A percentile compares a stretch with the other conserved stretches of the same genome.
These are phyloP conservation scores for Willisornis vidua DNA, from an alignment of 2,113 vertebrate species.

Conservation along the genomic window DNA sequence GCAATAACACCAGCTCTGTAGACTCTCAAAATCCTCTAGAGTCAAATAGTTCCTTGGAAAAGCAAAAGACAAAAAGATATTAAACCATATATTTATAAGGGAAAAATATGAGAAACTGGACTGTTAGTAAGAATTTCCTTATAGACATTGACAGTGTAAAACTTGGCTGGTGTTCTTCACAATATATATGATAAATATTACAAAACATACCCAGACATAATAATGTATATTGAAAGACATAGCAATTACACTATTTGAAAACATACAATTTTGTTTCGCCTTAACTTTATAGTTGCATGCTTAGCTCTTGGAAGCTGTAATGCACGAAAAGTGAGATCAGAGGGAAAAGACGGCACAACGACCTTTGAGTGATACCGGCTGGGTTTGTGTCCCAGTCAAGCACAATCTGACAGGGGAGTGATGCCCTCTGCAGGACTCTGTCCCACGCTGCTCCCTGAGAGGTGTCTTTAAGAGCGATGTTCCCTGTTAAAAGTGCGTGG, in stretches of 20 bases:
- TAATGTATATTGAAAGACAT: not conserved
- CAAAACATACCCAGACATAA: not conserved
- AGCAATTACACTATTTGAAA: not conserved
- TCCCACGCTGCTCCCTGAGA: rapidly evolving
- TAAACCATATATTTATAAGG: not conserved
- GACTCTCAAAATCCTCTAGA: not conserved
- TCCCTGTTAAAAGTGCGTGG: not conserved
- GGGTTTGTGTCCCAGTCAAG: not conserved
- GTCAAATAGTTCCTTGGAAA: not conserved
- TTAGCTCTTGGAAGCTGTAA: not conserved
- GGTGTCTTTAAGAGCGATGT: rapidly evolving
- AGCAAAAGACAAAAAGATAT: not conserved
- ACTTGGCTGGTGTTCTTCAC: not conserved
- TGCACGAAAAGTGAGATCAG: too few relatives aligned
- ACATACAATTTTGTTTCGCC: not conserved
- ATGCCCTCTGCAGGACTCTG: conserved; percentile 41
- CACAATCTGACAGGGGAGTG: not conserved
- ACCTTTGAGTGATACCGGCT: not conserved
- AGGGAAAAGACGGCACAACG: not conserved
- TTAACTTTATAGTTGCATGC: not conserved
- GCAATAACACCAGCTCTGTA: not conserved
- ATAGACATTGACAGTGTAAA: not conserved
- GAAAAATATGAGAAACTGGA: not conserved
- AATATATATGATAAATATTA: not conserved
- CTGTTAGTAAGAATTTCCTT: not conserved